These are phyloP conservation scores for Pandion haliaetus DNA, from an alignment of 2,113 vertebrate species.

Conservation along the genomic window DNA sequence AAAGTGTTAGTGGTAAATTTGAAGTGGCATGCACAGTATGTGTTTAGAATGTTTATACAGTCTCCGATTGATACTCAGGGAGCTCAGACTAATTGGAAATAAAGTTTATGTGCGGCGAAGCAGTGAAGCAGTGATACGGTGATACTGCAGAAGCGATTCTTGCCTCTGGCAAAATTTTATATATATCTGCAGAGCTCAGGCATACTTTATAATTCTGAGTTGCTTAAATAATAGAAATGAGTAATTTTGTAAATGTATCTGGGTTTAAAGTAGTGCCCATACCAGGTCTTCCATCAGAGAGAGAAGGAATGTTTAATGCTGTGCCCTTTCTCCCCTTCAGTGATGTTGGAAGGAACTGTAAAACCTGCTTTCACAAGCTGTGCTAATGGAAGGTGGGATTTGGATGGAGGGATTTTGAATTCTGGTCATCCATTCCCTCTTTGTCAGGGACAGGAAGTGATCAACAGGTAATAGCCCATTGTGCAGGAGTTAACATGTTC, in stretches of 20 bases:
- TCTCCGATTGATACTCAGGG: slow-evolving; percentile 25
- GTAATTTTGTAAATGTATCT: slow-evolving; percentile 39
- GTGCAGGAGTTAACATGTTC: background rate
- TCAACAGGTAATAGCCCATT: background rate
- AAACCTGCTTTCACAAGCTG: background rate
- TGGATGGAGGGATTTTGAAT: background rate
- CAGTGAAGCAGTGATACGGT: slow-evolving; percentile 13
- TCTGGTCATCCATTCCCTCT: background rate
- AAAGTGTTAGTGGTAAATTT: slow-evolving; percentile 55
- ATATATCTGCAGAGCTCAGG: slow-evolving; percentile 44
- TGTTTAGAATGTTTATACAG: slow-evolving; percentile 59
- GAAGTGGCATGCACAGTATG: slow-evolving; percentile 59
- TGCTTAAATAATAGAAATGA: slow-evolving; percentile 63
- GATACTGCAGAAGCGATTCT: slow-evolving; percentile 7
- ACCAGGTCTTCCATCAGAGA: background rate
- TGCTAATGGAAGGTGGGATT: background rate
- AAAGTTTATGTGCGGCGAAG: slow-evolving; percentile 35
- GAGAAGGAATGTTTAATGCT: background rate
- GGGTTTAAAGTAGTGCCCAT: background rate
- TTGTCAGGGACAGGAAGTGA: background rate
- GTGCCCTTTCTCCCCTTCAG: background rate
- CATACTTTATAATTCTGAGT: slow-evolving; percentile 55
- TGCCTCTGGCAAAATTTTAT: background rate
- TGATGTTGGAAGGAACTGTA: background rate
- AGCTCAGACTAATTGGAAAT: slow-evolving; percentile 65